Percentiles rank a stretch among this genome's conserved stretches.
phyloP scores from a whole-genome alignment of 2,113 vertebrate species.

The Capreolus pygargus region DNA sequence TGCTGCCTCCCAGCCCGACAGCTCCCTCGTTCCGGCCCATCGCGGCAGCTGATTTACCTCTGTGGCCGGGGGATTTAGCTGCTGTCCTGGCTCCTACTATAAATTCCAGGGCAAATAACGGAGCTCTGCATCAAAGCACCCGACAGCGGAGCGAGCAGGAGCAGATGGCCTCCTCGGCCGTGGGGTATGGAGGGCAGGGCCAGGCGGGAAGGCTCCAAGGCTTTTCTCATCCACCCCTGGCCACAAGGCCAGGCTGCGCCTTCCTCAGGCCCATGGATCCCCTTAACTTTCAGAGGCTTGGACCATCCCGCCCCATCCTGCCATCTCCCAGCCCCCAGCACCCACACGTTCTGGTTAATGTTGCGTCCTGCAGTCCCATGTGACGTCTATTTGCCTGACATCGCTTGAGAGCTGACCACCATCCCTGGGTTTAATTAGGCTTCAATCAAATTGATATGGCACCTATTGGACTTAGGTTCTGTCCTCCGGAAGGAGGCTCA shows the following conservation, averaged over 20 bases:
- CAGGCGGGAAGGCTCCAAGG: neutral
- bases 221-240: neutral
- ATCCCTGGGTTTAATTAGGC: neutral
- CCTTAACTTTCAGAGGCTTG: neutral
- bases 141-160: slow-evolving; percentile 45
- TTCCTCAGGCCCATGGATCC: neutral
- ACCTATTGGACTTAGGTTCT: neutral
- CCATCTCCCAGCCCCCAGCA: neutral
- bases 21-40: slow-evolving; percentile 67
- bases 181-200: neutral
- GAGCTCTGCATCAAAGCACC: slow-evolving; percentile 69
- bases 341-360: neutral
- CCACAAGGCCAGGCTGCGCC: neutral
- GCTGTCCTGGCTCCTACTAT: slow-evolving; percentile 69
- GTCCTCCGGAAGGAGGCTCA: neutral
- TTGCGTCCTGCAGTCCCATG: neutral
- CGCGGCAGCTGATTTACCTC: slow-evolving; percentile 74
- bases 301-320: no score
- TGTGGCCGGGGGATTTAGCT: slow-evolving; percentile 73
- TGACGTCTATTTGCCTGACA: neutral
- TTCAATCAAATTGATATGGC: neutral
- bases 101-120: slow-evolving; percentile 74
- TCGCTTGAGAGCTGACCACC: no score
- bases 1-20: slow-evolving; percentile 28
- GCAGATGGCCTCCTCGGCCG: slow-evolving; percentile 27